phyloP scores from a whole-genome alignment of 2,888 invertebrate species.

The Cerastoderma edule region DNA sequence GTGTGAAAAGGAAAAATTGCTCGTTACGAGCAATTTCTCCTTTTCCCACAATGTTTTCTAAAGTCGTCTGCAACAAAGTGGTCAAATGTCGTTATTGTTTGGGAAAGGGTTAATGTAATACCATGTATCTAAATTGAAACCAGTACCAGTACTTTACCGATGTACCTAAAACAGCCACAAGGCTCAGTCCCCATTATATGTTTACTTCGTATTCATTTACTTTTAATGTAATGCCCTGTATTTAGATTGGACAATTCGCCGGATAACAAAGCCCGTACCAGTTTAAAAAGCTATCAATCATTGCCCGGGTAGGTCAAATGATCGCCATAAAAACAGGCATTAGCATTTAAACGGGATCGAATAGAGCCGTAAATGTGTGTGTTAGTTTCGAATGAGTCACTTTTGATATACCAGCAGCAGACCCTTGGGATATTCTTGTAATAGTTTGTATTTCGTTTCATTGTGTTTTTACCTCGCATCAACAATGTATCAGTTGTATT shows the following conservation, averaged over 20 bases:
- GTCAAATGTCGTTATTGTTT: no score
- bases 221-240: background rate
- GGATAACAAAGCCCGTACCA: background rate
- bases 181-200: background rate
- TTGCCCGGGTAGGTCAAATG: background rate
- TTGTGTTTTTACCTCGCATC: no score
- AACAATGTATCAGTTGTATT: no score
- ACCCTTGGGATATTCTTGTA: background rate
- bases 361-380: background rate
- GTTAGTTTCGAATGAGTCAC: background rate
- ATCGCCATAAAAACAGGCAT: constrained; percentile 1
- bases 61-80: no score
- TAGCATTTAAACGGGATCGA: background rate
- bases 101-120: background rate
- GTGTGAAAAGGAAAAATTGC: no score
- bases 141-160: background rate
- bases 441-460: background rate
- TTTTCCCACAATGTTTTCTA: no score
- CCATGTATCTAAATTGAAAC: background rate
- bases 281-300: background rate
- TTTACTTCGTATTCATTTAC: background rate
- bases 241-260: background rate
- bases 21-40: no score
- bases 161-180: background rate
- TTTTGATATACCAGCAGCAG: background rate